Base-by-base conservation (phyloP, 1,140 invertebrate genomes). In the Cydia amplana region DNA sequence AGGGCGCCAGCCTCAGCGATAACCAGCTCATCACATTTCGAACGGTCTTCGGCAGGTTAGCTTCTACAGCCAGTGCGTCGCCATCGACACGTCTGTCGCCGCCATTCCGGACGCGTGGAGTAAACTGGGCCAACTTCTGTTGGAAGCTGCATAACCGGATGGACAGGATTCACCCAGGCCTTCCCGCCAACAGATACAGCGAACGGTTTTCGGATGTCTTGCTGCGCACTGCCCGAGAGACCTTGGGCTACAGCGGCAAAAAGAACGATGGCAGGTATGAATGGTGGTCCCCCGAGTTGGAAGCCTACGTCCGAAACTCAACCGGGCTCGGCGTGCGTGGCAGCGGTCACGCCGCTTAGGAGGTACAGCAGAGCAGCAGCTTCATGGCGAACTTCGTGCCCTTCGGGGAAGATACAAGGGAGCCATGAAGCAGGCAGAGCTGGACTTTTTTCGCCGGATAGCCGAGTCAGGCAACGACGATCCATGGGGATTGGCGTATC, bases 11-110 rank as follows among this genome's bases (percentile, higher is more conserved):
- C 51, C 55, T 40, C 14, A 83, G 80, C 43, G 83, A 85, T 63
- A 82, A 85, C 20, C 78, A 75, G 1, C 75, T 85, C 0, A 80
- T 85, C 0, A 78, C 78, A 0, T 79, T 63, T 14, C 5, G 1
- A 16, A 74, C 74, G 16, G n/a, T 7, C 9, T 12, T 14, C 32
- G 74, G 74, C 4, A 49, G 40, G 40, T 43, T 43, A 43, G 40
- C 1, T 43, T 12, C 9, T 0, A 14, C 40, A 43, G 40, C 40
- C 40, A 43, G 40, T 43, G 40, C 10, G 40, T 43, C 9, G 40
- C 12, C 12, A 43, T 43, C 40, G 12, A 43, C 40, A 2, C 40
- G 9, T 43, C 12, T 43, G 40, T 12, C 40, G 40, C 40, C 40
- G 12, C 40, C 40, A 14, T 43, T 14, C 40, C 40, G 40, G 40